These are phyloP conservation scores for Tachysurus vachellii DNA, from an alignment of 2,113 vertebrate genomes.

Conservation along the genomic window DNA sequence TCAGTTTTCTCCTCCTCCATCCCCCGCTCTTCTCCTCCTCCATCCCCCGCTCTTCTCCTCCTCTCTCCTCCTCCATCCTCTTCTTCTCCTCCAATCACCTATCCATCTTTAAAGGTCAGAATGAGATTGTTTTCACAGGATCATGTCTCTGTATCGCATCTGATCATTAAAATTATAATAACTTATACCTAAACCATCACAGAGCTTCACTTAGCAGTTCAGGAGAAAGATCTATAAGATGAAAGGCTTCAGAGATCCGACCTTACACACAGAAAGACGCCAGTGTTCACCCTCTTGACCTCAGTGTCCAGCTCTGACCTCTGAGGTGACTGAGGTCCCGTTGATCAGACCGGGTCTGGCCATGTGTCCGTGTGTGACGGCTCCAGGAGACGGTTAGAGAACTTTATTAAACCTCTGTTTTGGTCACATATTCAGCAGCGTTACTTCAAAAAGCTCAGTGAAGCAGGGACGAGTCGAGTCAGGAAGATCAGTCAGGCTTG, in stretches of 20 bases:
- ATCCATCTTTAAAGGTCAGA: constrained; percentile 12
- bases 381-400: background rate
- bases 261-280: constrained; percentile 51
- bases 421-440: constrained; percentile 21
- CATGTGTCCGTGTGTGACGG: background rate
- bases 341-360: background rate
- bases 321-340: constrained; percentile 28
- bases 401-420: constrained; percentile 48
- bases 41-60: constrained; percentile 1
- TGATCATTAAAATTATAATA: constrained; percentile 23
- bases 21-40: background rate
- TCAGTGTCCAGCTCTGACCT: constrained; percentile 64
- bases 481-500: background rate
- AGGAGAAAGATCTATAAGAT: background rate
- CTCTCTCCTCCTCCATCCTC: constrained; percentile 14
- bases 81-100: background rate
- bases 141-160: background rate
- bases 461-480: background rate
- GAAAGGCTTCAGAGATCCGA: constrained; percentile 57
- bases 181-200: background rate
- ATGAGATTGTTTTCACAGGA: background rate
- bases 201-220: background rate
- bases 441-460: constrained; percentile 25
- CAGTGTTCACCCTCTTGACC: constrained; percentile 66
- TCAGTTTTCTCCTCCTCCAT: background rate